These are phyloP conservation scores for Prosapia bicincta DNA, from an alignment of 2,888 invertebrate genomes.

Conservation along the genomic window DNA sequence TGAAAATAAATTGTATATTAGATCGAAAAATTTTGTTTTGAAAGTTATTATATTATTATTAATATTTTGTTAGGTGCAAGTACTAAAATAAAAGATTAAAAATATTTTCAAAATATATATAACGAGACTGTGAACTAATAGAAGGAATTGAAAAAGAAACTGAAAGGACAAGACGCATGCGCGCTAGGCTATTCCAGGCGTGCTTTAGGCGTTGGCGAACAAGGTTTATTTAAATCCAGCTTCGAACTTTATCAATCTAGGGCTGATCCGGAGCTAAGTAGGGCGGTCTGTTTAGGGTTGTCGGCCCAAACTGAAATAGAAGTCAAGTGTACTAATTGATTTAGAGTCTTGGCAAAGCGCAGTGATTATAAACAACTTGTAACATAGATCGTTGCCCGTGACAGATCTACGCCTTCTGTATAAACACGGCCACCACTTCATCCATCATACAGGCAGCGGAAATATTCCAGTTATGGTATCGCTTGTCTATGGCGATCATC, in stretches of 20 bases:
- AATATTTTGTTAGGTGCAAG: no score
- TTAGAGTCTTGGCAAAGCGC: not conserved
- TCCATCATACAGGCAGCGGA: not conserved
- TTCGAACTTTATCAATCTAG: not conserved
- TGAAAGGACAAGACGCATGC: no score
- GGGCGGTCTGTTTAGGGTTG: not conserved
- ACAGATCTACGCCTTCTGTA: not conserved
- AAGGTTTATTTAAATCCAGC: not conserved
- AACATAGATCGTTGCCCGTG: not conserved
- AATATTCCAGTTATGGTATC: no score
- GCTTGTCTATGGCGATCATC: no score
- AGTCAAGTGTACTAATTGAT: not conserved
- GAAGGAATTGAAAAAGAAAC: no score
- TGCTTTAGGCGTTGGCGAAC: not conserved
- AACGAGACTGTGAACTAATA: no score
- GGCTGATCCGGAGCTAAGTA: not conserved
- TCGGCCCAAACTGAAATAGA: not conserved
- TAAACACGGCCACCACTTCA: not conserved
- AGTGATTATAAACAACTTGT: not conserved
- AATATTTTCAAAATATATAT: no score
- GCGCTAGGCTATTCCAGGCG: no score
- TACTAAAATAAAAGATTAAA: no score
- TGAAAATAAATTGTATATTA: no score
- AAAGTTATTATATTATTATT: no score
- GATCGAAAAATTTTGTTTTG: no score